Evolutionary conservation across 2,797 vertebrate genomes (phyloP), one percentile per base, ranked within the genome.

Genomic region (Acestrorhynchus altus): DNA sequence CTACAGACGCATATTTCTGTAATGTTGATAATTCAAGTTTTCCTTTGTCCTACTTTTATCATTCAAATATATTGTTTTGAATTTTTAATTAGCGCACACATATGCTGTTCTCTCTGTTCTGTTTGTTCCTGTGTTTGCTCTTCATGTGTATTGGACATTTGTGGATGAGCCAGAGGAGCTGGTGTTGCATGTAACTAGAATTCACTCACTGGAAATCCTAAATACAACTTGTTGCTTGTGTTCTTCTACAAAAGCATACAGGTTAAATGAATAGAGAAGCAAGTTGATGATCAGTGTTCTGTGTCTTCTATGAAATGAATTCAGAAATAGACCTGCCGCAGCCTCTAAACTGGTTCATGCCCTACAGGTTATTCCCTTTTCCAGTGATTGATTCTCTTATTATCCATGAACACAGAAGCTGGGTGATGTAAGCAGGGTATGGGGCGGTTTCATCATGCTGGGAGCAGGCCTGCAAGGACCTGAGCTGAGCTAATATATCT

Each of bases 381-480:
- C 20, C 63, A 72, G 20, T 26, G 35, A 79, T 70, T 79, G 59
- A 66, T 81, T 67, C 44, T 54, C 59, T 65, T 75, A 72, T 75
- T 65, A 20, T 47, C 47, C 63, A 63, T 35, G 20, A 72, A 49
- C 46, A 46, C 4, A 54, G 39, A 44, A 31, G 47, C 31, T 52
- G 28, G 20, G 8, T 66, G 64, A 68, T 68, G 26, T 68, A 49
- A 51, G 44, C 44, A n/a, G 40, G 18, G 26, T 4, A 35, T 49
- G 26, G 46, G 28, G 8, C 10, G 24, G 40, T 16, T 46, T 66
- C 22, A 2, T 46, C 22, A 8, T 46, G 24, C 28, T 46, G 44
- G 22, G 20, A 49, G 8, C 66, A 69, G 40, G 18, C 61, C 39
- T 18, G 16, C 15, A 18, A 28, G 20, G 24, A 28, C 15, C 13